Evolutionary conservation across 2,888 invertebrate species (phyloP).

Genomic region (Slavum lentiscoides): DNA sequence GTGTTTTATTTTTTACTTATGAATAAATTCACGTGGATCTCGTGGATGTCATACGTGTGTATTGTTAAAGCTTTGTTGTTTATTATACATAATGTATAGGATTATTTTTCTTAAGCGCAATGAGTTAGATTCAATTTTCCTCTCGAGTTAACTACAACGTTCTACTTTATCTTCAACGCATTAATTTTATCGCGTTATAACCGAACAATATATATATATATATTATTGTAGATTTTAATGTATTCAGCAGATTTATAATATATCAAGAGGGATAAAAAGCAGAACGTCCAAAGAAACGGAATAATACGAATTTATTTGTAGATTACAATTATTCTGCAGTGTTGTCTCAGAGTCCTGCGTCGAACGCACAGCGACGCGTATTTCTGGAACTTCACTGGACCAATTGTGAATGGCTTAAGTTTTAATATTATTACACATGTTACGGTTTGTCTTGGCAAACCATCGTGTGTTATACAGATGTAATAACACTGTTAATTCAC

Average conservation of each 20-base stretch:
- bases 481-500: constrained; percentile 7
- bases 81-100: neutral
- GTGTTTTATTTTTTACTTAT: no score
- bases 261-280: no score
- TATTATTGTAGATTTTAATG: neutral
- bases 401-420: neutral
- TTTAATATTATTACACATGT: constrained; percentile 16
- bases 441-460: neutral
- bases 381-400: no score
- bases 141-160: neutral
- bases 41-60: neutral
- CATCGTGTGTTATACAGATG: no score
- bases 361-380: no score
- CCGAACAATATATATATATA: no score
- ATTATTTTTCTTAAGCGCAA: neutral
- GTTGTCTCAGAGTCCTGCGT: no score
- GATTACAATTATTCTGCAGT: no score
- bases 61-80: neutral
- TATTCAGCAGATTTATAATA: neutral
- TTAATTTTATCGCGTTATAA: neutral
- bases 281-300: no score
- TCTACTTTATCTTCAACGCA: no score
- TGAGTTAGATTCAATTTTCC: constrained; percentile 11
- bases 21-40: no score
- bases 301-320: no score